Evolutionary conservation across 2,888 invertebrate species (phyloP).

Genomic region (Netelia virgata): DNA sequence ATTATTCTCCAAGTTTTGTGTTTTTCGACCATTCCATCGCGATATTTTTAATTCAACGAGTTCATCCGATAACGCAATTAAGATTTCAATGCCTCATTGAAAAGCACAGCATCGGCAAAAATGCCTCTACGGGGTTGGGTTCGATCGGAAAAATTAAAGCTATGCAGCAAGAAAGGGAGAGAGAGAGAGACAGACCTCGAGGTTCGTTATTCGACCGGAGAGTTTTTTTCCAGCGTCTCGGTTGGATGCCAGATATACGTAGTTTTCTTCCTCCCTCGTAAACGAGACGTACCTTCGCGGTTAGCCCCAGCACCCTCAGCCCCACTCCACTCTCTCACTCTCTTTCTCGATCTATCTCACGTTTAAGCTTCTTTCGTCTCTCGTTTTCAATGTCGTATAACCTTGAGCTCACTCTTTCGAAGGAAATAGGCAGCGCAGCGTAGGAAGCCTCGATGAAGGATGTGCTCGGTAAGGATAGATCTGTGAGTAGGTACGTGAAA

Average conservation of each 20-base stretch:
- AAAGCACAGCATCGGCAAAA: slow-evolving; percentile 4
- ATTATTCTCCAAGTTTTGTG: not conserved
- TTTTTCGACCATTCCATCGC: not conserved
- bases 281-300: not conserved
- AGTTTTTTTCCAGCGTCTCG: slow-evolving; percentile 30
- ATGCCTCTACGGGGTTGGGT: not conserved
- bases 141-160: not conserved
- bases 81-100: slow-evolving; percentile 38
- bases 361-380: slow-evolving; percentile 1
- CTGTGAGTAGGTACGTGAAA: not conserved
- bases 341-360: slow-evolving; percentile 10
- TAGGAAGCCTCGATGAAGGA: not conserved
- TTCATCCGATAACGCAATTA: slow-evolving; percentile 38
- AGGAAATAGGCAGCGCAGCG: not conserved
- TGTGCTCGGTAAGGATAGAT: slow-evolving; percentile 1
- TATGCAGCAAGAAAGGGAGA: not conserved
- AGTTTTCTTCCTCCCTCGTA: not conserved
- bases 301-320: slow-evolving; percentile 36
- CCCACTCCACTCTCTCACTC: slow-evolving; percentile 52
- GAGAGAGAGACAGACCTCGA: not conserved
- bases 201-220: slow-evolving; percentile 36
- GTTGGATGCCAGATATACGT: not conserved
- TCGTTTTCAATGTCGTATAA: slow-evolving; percentile 1
- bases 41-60: slow-evolving; percentile 31
- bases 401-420: not conserved